These are phyloP conservation scores for Darevskia mixta DNA, from an alignment of 2,797 vertebrate species.

Conservation along the genomic window DNA sequence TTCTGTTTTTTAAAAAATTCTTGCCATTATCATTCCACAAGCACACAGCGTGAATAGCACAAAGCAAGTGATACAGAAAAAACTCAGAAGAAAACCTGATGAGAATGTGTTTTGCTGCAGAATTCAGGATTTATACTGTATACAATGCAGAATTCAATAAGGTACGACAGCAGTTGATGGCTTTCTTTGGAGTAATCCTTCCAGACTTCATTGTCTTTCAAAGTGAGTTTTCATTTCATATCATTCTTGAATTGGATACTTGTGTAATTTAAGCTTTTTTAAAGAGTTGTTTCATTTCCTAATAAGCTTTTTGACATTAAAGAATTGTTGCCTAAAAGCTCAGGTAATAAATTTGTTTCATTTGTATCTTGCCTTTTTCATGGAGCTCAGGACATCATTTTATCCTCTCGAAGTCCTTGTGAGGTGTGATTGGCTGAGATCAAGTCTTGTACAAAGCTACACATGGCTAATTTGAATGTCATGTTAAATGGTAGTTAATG, in stretches of 20 bases:
- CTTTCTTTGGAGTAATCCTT: background rate
- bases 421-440: background rate
- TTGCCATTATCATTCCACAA: background rate
- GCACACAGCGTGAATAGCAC: background rate
- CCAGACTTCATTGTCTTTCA: background rate
- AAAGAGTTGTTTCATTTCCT: background rate
- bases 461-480: background rate
- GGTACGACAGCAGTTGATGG: slow-evolving; percentile 32
- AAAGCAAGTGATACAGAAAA: slow-evolving; percentile 12
- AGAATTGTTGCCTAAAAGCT: background rate
- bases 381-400: background rate
- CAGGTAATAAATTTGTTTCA: background rate
- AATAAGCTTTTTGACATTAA: background rate
- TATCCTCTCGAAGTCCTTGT: background rate
- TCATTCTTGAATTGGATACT: background rate
- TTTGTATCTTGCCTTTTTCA: background rate
- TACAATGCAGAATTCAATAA: slow-evolving; percentile 26
- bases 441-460: background rate
- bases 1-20: background rate
- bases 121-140: slow-evolving; percentile 8
- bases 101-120: slow-evolving; percentile 29
- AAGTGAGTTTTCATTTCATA: background rate
- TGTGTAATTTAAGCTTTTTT: background rate
- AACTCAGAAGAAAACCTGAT: slow-evolving; percentile 12
- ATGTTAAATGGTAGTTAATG: background rate